phyloP scores from a whole-genome alignment of 2,888 invertebrate species.

The Nymphalis polychloros region DNA sequence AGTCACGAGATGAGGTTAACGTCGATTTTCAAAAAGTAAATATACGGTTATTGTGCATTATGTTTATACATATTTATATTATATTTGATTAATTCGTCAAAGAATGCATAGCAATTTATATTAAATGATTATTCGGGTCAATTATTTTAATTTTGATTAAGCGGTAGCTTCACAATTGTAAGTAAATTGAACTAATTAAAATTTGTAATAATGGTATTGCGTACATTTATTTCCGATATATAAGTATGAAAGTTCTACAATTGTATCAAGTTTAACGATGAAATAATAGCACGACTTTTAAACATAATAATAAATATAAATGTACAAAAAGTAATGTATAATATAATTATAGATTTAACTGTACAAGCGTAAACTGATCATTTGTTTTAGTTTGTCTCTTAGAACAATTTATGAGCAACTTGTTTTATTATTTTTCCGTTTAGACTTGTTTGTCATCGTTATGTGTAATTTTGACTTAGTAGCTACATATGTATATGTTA shows the following conservation, averaged over 20 bases:
- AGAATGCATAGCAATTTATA: too few relatives aligned
- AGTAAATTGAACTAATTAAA: too few relatives aligned
- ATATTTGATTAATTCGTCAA: too few relatives aligned
- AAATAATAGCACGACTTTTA: not conserved
- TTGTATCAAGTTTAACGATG: not conserved
- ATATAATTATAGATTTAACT: not conserved
- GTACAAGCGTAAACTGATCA: conserved; percentile 3
- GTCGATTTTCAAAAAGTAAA: too few relatives aligned
- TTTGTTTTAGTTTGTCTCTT: conserved; percentile 1
- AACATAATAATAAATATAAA: not conserved
- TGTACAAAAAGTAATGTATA: conserved; percentile 6
- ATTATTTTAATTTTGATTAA: too few relatives aligned
- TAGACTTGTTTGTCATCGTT: conserved; percentile 41
- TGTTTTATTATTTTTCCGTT: conserved; percentile 11
- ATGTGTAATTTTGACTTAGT: conserved; percentile 42
- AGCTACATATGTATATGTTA: conserved; percentile 29
- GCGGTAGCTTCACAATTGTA: too few relatives aligned
- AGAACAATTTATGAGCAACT: conserved; percentile 16
- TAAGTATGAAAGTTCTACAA: not conserved
- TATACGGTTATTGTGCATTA: too few relatives aligned
- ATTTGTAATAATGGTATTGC: too few relatives aligned
- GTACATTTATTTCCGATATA: not conserved
- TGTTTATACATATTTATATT: too few relatives aligned
- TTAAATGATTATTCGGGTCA: too few relatives aligned
- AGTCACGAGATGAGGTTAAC: too few relatives aligned